Evolutionary conservation across 1,140 invertebrate species (phyloP), one percentile per base, ranked within the genome.

Genomic region (Daktulosphaira vitifoliae): DNA sequence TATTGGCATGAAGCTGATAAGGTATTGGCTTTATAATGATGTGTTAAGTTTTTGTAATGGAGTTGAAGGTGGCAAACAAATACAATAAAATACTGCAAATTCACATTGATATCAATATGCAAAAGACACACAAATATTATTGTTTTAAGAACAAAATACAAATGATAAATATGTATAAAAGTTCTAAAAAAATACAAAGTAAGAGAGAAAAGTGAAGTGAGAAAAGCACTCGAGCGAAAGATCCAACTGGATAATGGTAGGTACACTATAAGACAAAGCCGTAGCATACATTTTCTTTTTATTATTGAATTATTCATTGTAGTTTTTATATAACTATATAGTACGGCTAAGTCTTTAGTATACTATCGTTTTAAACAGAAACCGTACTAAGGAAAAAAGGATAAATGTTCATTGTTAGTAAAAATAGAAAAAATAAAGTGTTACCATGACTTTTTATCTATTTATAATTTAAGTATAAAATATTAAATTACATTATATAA

Each of bases 191-290:
- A 62, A 46, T 29, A 44, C 5, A 44, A 46, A 29, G 44, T 42
- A 62, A 62, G 42, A 62, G 39, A 62, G 38, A 62, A 62, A 62
- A 62, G 39, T 62, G 56, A 62, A 62, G 56, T 62, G 56, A 62
- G 44, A 44, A 62, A 62, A 62, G 42, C 42, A 62, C 56, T 62
- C 56, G 56, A 62, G 56, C 56, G 56, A 62, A 62, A 62, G 56
- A 62, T 29, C 44, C n/a, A 62, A 62, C 29, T 62, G 23, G 56
- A 62, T 25, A 26, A 48, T 62, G 26, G 16, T 59, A 59, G 25
- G 23, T 33, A 62, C 42, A 48, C 42, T 11, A 33, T n/a, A n/a
- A 62, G 42, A 16, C 25, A 62, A 62, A 62, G 25, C 56, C 56
- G 56, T 62, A 62, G 20, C 29, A 48, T 18, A 46, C 2, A 33